phyloP scores from a whole-genome alignment of 92 coral and sea anemone species.

The Zoanthus sociatus region DNA sequence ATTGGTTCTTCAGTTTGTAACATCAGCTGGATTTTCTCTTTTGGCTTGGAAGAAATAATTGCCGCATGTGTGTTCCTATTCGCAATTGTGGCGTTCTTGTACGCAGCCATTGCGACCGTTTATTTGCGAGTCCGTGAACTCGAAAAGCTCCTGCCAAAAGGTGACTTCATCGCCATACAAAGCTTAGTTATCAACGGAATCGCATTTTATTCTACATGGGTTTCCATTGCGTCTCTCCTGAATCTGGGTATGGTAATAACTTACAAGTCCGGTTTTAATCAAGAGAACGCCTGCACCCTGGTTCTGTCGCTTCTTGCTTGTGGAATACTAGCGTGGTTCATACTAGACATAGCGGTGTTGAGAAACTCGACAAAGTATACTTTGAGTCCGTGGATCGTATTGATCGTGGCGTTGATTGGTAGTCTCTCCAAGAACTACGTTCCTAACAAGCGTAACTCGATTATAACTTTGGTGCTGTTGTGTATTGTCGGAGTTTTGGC shows the following conservation, averaged over 20 bases:
- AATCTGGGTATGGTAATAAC: slow-evolving; percentile 71
- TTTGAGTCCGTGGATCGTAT: slow-evolving; percentile 72
- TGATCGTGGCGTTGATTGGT: slow-evolving; percentile 82
- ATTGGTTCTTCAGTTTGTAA: slow-evolving; percentile 72
- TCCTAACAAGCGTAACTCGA: slow-evolving; percentile 67
- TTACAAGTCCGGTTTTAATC: slow-evolving; percentile 44
- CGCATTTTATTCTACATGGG: slow-evolving; percentile 85
- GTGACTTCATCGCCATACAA: slow-evolving; percentile 76
- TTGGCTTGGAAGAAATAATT: slow-evolving; percentile 66
- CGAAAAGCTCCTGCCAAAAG: slow-evolving; percentile 63
- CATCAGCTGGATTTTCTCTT: slow-evolving; percentile 75
- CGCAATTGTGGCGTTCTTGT: slow-evolving; percentile 52
- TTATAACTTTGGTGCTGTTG: slow-evolving; percentile 73
- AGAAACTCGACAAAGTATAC: slow-evolving; percentile 66
- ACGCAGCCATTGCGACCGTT: slow-evolving; percentile 68
- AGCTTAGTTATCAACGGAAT: slow-evolving; percentile 82
- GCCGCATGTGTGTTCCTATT: slow-evolving; percentile 74
- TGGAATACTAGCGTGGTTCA: slow-evolving; percentile 72
- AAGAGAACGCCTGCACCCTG: slow-evolving; percentile 71
- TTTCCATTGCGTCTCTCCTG: slow-evolving; percentile 70
- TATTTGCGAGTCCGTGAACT: slow-evolving; percentile 63
- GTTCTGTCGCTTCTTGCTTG: slow-evolving; percentile 71
- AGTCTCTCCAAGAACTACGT: slow-evolving; percentile 68
- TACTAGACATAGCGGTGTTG: slow-evolving; percentile 76
- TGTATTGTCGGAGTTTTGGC: slow-evolving; percentile 70